A percentile compares a stretch with the other conserved stretches of the same genome.
Evolutionary conservation across 2,888 invertebrate genomes (phyloP).

Genomic region (Teinopalpus imperialis): DNA sequence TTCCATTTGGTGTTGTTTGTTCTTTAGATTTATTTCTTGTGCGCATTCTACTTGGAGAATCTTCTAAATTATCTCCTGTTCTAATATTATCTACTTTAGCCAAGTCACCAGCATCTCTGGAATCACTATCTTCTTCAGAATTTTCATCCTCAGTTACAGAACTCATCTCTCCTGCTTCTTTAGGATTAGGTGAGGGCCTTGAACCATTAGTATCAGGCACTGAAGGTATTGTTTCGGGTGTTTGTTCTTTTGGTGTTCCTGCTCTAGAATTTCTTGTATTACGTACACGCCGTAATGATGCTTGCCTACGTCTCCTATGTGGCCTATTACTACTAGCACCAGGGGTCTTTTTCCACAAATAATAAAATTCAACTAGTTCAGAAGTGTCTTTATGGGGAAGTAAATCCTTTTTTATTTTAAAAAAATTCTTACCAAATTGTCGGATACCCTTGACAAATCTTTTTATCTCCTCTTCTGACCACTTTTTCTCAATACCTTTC

Average conservation of each 20-base stretch:
- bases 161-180: constrained; percentile 87
- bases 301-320: constrained; percentile 93
- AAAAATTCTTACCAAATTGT: constrained; percentile 99
- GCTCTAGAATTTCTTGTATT: constrained; percentile 94
- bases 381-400: constrained; percentile 98
- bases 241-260: constrained; percentile 88
- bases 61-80: constrained; percentile 89
- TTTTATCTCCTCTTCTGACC: constrained; percentile 99
- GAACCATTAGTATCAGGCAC: constrained; percentile 76
- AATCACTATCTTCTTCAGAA: constrained; percentile 97
- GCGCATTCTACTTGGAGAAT: constrained; percentile 94
- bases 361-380: constrained; percentile 99
- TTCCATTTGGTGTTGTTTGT: constrained; percentile 80
- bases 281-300: constrained; percentile 92
- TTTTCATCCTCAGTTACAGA: constrained; percentile 94
- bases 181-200: constrained; percentile 85
- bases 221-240: constrained; percentile 82
- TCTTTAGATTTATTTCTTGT: constrained; percentile 93
- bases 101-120: constrained; percentile 89
- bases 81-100: constrained; percentile 91
- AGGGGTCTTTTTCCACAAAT: constrained; percentile 99
- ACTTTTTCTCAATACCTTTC: constrained; percentile 98
- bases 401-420: constrained; percentile 97
- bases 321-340: constrained; percentile 98
- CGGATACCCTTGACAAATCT: constrained; percentile 98